Base-by-base conservation (phyloP, 2,797 vertebrate species). In the Girardinus metallicus region DNA sequence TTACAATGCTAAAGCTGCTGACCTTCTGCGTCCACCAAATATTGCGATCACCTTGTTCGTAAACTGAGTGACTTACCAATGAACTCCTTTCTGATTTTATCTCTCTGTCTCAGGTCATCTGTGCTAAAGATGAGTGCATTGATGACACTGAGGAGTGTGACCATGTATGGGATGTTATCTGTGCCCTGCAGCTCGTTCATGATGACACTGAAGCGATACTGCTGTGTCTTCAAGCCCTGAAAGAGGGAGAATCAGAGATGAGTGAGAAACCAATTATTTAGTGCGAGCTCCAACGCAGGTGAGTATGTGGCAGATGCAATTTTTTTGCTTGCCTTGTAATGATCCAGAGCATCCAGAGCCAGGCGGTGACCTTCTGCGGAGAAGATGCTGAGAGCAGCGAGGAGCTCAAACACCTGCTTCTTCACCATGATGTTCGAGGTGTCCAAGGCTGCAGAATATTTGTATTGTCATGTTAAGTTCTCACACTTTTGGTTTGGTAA, bases 351-450 rank as follows among this genome's bases (percentile, higher is more conserved):
- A 18, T 99, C 98, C 91, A 99, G 89, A 0, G 97, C 96, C 90
- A 99, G 95, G 26, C 92, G 76, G 1, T 99, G 96, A 9, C 99
- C 99, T 15, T 98, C 96, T 0, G 94, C 62, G 0, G 98, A 99
- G 87, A 99, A 99, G 93, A 99, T 96, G 88, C 97, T 98, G 86
- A 99, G 96, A 46, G 98, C 99, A 0, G 99, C 98, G 47, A 99
- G 94, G 46, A 99, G 96, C 89, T 99, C 99, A 93, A 98, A 99
- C 85, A 99, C 98, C 92, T 99, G 99, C 94, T 97, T 99, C 95
- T 99, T 99, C 86, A 99, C 99, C 98, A 99, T 99, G 49, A 96
- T 96, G 78, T 99, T 99, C 44, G 98, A 97, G 0, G 99, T 99
- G 91, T 99, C 98, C 94, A 99, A 91, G 39, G 98, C 99, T 99